Base-by-base conservation (phyloP, 2,797 vertebrate genomes). In the Poeciliopsis turneri region DNA sequence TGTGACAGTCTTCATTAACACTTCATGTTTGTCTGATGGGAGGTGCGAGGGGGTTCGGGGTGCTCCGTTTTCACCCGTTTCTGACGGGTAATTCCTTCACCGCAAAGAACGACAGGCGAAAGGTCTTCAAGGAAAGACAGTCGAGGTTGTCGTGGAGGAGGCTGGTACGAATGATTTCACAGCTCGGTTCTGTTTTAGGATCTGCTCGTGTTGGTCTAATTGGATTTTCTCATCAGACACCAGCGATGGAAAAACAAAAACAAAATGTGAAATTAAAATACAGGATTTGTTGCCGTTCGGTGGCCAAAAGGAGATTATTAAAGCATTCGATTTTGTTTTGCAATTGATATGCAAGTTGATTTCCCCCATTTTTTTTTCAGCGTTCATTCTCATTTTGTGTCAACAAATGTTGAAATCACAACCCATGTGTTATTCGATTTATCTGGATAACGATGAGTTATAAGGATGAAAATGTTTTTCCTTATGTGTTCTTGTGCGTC, bases 1-100 rank as follows among this genome's bases (percentile, higher is more conserved):
- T 64, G 77, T 72, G 77, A 78, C 72, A 51, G 78, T 55, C 20
- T 78, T 66, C 11, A 72, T 82, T 82, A 78, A 71, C 49, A 2
- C 5, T 1, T 45, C 0, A 1, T 7, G 39, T 69, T 70, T 1
- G 20, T 66, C 64, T 66, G 57, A 5, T 23, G 2, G 39, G 36
- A 9, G 1, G 36, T 39, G 36, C 0, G 59, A 5, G 7, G 30
- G 59, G 30, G 15, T 7, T 7, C 28, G 5, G 30, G 57, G 13
- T 3, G 57, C 7, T 11, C 57, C 11, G 25, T 33, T 61, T 49
- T 66, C 11, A 36, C 23, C 30, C 10, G 5, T 66, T 49, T 66
- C 33, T 43, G 30, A 43, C 41, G n/a, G 59, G 9, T 45, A 3
- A 47, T 75, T 70, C 55, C 30, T 80, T 68, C 64, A 46, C 28